Evolutionary conservation across 2,113 vertebrate genomes (phyloP), one percentile per base, ranked within the genome.

Genomic region (Excalfactoria chinensis): DNA sequence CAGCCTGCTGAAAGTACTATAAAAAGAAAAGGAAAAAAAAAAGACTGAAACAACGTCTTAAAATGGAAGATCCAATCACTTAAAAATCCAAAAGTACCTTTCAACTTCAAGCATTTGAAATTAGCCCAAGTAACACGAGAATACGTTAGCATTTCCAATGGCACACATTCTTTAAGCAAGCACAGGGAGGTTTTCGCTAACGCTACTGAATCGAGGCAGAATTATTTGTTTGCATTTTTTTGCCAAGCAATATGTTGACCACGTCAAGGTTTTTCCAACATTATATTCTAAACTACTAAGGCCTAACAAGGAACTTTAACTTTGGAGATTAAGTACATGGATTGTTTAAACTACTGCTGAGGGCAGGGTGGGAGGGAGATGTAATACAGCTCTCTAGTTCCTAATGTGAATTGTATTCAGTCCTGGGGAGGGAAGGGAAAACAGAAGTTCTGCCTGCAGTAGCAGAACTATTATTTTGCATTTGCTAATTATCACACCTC

Each of bases 1-100:
- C 98, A 90, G 99, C 99, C 94, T 98, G 94, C 88, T 99, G 99
- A 80, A 99, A 99, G 17, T 98, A 99, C 99, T 99, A 88, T 11
- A 95, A 84, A 32, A 82, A 56, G 20, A 13, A n/a, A 49, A 5
- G 70, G 30, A 41, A n/a, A 90, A 41, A n/a, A 90, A 21, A 62
- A 70, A 19, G 16, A 73, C 13, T 69, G 20, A 13, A 86, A 20
- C 56, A 19, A 30, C 30, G 48, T 25, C 63, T 35, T 60, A 56
- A 80, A 77, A 43, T 7, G 37, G 22, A 75, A 19, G 35, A 35
- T 13, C 4, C 40, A 34, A 63, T 48, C 53, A 58, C 43, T 60
- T 67, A 3, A 40, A 82, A 60, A 43, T 30, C 35, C 68, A 76
- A 9, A 84, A 63, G 5, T 8, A 66, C 5, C 1, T 3, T 28